Conservation (phyloP, 2,113 vertebrate species). For the Corvus moneduloides region DNA sequence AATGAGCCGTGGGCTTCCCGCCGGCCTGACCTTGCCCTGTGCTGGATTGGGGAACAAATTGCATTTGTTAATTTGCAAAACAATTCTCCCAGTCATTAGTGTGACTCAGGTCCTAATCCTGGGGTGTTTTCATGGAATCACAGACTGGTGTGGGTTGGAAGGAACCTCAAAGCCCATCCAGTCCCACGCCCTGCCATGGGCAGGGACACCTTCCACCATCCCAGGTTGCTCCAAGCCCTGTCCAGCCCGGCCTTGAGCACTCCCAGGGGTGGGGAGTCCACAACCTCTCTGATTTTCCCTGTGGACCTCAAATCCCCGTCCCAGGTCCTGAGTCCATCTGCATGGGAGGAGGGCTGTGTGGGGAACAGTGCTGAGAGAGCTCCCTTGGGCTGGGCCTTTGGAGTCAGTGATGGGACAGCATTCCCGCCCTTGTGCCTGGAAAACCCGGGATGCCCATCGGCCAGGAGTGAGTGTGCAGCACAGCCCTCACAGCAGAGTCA, state of each 20-base stretch:
- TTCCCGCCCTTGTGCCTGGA: accelerated
- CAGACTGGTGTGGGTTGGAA: not conserved
- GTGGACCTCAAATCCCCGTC: not conserved
- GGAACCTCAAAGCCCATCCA: not conserved
- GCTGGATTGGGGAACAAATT: not conserved
- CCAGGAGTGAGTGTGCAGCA: accelerated
- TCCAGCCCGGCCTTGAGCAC: not conserved
- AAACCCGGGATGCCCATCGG: not conserved
- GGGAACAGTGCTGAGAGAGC: accelerated
- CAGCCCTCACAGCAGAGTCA: not conserved
- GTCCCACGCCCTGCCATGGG: not conserved
- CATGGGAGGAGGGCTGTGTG: accelerated
- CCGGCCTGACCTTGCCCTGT: constrained; percentile 13
- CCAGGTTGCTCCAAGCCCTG: not conserved
- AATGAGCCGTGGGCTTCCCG: not conserved
- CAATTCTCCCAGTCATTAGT: not conserved
- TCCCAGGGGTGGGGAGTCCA: not conserved
- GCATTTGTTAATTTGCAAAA: not conserved
- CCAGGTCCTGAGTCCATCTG: accelerated
- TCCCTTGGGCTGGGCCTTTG: not conserved
- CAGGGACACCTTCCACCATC: not conserved
- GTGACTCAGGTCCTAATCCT: not conserved
- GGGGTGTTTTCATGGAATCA: not conserved
- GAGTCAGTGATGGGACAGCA: accelerated
- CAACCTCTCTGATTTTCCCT: not conserved